phyloP scores from a whole-genome alignment of 2,113 vertebrate species.

The Merops nubicus region DNA sequence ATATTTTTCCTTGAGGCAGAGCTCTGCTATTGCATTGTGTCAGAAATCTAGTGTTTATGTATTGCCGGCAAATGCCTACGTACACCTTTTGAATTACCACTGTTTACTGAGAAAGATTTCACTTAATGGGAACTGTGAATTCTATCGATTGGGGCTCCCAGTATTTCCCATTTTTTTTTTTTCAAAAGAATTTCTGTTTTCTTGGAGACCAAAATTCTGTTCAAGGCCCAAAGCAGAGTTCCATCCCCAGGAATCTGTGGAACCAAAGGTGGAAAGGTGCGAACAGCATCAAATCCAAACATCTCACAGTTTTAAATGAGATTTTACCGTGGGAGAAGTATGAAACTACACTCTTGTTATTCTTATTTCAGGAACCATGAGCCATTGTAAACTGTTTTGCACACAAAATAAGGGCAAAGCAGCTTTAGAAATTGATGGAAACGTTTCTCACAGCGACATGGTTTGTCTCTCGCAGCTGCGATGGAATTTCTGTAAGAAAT shows the following conservation, averaged over 20 bases:
- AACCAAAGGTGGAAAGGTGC: background rate
- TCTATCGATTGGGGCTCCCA: background rate
- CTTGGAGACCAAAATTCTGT: background rate
- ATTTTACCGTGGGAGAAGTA: background rate
- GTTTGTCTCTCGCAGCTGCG: background rate
- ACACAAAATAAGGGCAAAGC: background rate
- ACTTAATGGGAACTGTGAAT: background rate
- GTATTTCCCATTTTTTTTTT: background rate
- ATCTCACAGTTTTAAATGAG: background rate
- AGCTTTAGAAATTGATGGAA: background rate
- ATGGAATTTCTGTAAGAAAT: background rate
- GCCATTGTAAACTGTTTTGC: background rate
- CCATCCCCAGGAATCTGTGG: background rate
- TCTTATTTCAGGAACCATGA: conserved; percentile 3
- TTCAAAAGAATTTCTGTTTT: background rate
- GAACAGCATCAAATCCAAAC: background rate
- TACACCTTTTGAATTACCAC: background rate
- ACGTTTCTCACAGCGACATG: background rate
- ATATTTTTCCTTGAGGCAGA: background rate
- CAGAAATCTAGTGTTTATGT: background rate
- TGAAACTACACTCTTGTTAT: background rate
- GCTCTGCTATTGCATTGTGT: background rate
- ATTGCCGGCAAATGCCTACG: background rate
- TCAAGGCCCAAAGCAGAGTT: background rate
- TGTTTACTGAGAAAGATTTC: background rate